These are phyloP conservation scores for Syritta pipiens DNA, from an alignment of 2,888 invertebrate species.

Conservation along the genomic window DNA sequence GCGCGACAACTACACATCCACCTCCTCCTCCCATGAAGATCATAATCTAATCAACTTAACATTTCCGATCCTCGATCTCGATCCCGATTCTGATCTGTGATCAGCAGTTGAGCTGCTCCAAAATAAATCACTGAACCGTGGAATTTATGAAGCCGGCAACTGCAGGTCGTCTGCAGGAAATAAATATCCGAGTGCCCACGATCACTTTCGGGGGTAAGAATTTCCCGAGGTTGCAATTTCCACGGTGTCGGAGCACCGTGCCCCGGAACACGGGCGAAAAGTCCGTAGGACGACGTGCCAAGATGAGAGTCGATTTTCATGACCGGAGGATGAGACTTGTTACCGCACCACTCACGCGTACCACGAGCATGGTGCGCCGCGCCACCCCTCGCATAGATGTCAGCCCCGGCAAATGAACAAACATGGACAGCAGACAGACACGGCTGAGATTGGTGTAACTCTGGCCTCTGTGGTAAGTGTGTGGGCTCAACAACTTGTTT, in stretches of 20 bases:
- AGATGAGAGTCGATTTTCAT: slow-evolving; percentile 45
- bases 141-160: slow-evolving; percentile 46
- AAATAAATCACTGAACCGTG: slow-evolving; percentile 65
- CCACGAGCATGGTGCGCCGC: slow-evolving; percentile 17
- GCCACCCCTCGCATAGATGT: slow-evolving; percentile 39
- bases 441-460: slow-evolving; percentile 64
- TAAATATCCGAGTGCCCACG: slow-evolving; percentile 43
- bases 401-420: slow-evolving; percentile 65
- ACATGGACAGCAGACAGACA: slow-evolving; percentile 66
- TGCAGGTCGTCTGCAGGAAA: background rate
- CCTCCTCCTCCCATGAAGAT: slow-evolving; percentile 47
- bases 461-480: slow-evolving; percentile 52
- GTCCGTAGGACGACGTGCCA: slow-evolving; percentile 50
- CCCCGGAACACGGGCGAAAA: slow-evolving; percentile 11
- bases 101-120: slow-evolving; percentile 53
- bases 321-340: slow-evolving; percentile 59
- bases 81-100: slow-evolving; percentile 55
- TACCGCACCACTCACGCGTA: slow-evolving; percentile 41
- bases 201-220: slow-evolving; percentile 38
- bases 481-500: slow-evolving; percentile 69
- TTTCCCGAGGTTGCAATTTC: slow-evolving; percentile 39
- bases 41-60: slow-evolving; percentile 68
- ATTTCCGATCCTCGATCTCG: slow-evolving; percentile 62
- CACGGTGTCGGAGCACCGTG: slow-evolving; percentile 4
- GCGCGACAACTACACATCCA: slow-evolving; percentile 16